Conservation (phyloP, 2,113 vertebrate genomes). For the Acinonyx jubatus region DNA sequence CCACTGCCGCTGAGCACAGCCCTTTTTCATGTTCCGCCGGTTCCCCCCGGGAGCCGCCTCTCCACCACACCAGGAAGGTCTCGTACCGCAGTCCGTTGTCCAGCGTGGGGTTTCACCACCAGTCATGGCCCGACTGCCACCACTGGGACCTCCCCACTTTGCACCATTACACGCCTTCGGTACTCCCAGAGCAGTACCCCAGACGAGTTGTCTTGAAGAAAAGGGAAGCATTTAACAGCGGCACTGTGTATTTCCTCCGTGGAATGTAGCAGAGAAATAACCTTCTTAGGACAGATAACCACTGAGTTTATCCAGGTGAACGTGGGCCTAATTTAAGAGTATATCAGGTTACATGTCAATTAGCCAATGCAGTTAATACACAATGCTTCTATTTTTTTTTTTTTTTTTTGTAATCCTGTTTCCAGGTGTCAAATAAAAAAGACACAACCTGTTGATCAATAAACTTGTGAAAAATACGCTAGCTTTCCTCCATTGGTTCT, state of each 20-base stretch:
- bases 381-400: conserved; percentile 74
- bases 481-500: neutral
- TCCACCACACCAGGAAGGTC: neutral
- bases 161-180: neutral
- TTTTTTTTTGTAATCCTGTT: conserved; percentile 80
- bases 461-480: conserved; percentile 61
- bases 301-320: conserved; percentile 62
- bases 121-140: neutral
- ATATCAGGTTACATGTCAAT: conserved; percentile 66
- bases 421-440: conserved; percentile 53
- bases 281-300: conserved; percentile 17
- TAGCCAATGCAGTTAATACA: conserved; percentile 79
- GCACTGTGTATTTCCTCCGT: neutral
- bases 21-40: neutral
- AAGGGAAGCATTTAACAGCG: neutral
- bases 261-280: neutral
- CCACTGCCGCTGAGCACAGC: fast-evolving
- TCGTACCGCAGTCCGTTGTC: neutral
- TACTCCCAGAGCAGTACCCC: neutral
- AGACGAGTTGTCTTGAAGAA: neutral
- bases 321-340: conserved; percentile 54
- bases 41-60: neutral
- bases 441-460: conserved; percentile 69
- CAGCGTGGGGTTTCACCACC: neutral
- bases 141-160: neutral